A percentile compares a stretch with the other conserved stretches of the same genome.
Conservation (phyloP, 1,140 invertebrate genomes). For the Steinernema feltiae region DNA sequence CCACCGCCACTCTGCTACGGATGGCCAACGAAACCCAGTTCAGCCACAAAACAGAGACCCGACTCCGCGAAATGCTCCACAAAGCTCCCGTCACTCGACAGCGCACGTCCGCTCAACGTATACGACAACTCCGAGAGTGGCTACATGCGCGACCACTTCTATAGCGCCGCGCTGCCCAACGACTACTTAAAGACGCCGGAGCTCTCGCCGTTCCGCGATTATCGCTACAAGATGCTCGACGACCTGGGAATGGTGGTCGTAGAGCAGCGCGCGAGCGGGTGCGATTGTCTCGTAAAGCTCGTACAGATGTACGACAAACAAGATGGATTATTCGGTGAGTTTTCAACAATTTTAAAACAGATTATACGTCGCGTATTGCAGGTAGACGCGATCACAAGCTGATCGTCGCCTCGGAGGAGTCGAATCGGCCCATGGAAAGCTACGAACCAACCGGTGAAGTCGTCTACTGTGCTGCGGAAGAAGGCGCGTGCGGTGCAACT, state of each 20-base stretch:
- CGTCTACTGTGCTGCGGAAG: background rate
- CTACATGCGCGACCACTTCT: background rate
- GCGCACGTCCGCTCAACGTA: background rate
- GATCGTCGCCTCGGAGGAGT: background rate
- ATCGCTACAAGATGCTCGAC: slow-evolving; percentile 9
- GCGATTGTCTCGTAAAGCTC: background rate
- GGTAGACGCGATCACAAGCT: background rate
- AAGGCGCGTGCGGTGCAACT: background rate
- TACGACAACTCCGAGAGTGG: background rate
- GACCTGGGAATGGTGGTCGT: slow-evolving; percentile 1
- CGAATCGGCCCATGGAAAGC: background rate
- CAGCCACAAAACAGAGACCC: background rate
- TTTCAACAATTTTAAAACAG: background rate
- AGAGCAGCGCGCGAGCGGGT: background rate
- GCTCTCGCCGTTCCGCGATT: background rate
- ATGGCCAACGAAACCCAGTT: background rate
- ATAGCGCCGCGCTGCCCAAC: slow-evolving; percentile 2
- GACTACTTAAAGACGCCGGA: background rate
- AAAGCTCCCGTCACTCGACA: background rate
- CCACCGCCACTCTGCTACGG: background rate
- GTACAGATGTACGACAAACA: slow-evolving; percentile 1
- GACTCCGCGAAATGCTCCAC: background rate
- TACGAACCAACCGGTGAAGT: background rate
- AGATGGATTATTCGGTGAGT: background rate
- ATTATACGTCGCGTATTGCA: background rate